Percentiles rank a stretch among this genome's conserved stretches.
Evolutionary conservation across 2,113 vertebrate species (phyloP).

Genomic region (Carassius gibelio): DNA sequence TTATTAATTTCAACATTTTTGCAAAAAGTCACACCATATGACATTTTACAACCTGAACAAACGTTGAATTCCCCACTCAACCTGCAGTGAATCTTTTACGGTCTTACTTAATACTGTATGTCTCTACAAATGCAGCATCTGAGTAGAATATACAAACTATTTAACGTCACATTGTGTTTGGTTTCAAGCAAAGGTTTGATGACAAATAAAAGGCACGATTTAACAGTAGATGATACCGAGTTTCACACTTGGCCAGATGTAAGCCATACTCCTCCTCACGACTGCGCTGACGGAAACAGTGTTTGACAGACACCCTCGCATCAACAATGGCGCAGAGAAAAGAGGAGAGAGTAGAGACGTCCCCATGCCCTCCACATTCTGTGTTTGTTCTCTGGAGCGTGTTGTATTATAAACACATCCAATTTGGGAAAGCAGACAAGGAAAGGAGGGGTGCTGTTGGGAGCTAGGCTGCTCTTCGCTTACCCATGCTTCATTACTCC

Average conservation of each 20-base stretch:
- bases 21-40: no score
- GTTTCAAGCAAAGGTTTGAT: conserved; percentile 27
- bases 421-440: conserved; percentile 27
- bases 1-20: no score
- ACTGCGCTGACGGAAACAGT: conserved; percentile 39
- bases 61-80: not conserved
- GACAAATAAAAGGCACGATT: conserved; percentile 31
- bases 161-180: conserved; percentile 1
- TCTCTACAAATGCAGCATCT: not conserved
- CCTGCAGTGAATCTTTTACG: not conserved
- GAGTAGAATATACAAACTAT: conserved; percentile 4
- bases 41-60: no score
- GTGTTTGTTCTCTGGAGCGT: conserved; percentile 55
- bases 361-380: conserved; percentile 41
- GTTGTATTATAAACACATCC: conserved; percentile 56
- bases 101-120: not conserved
- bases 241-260: conserved; percentile 44
- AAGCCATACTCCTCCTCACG: not conserved
- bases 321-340: conserved; percentile 48
- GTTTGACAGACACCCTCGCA: conserved; percentile 56
- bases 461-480: conserved; percentile 35
- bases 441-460: conserved; percentile 13
- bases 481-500: conserved; percentile 55
- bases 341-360: conserved; percentile 24
- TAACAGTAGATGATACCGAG: conserved; percentile 18